phyloP scores from a whole-genome alignment of 2,888 invertebrate species.

The Entomobrya multifasciata region DNA sequence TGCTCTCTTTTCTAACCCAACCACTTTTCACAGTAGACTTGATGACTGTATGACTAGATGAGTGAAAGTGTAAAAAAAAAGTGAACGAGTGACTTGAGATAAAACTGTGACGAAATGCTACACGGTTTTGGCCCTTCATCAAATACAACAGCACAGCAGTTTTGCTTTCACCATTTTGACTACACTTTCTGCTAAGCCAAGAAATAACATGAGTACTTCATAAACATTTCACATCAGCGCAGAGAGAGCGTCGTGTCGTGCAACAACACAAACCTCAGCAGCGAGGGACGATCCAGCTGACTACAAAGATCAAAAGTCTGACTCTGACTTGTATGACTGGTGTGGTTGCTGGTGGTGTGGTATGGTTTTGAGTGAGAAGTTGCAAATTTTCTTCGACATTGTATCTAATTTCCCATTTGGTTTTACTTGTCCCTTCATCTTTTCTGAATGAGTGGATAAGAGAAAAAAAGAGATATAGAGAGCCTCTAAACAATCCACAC shows the following conservation, averaged over 20 bases:
- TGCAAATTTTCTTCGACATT: conserved; percentile 52
- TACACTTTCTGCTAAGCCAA: not conserved
- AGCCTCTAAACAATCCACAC: conserved; percentile 14
- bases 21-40: not conserved
- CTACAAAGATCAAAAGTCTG: conserved; percentile 4
- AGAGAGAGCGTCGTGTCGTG: not conserved
- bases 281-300: conserved; percentile 43
- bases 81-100: conserved; percentile 32
- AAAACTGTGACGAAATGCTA: conserved; percentile 30
- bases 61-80: conserved; percentile 50
- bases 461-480: not conserved
- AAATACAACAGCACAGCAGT: conserved; percentile 35
- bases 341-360: no score
- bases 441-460: conserved; percentile 61
- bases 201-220: not conserved
- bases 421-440: conserved; percentile 68
- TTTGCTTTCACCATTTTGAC: not conserved
- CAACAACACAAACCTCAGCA: conserved; percentile 18
- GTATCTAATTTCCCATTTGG: conserved; percentile 68
- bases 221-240: not conserved
- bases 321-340: not conserved
- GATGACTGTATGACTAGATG: conserved; percentile 1
- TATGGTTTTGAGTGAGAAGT: conserved; percentile 49
- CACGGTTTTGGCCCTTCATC: conserved; percentile 40
- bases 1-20: conserved; percentile 22